Conservation (phyloP, 2,797 vertebrate species). For the Synaphobranchus kaupii region DNA sequence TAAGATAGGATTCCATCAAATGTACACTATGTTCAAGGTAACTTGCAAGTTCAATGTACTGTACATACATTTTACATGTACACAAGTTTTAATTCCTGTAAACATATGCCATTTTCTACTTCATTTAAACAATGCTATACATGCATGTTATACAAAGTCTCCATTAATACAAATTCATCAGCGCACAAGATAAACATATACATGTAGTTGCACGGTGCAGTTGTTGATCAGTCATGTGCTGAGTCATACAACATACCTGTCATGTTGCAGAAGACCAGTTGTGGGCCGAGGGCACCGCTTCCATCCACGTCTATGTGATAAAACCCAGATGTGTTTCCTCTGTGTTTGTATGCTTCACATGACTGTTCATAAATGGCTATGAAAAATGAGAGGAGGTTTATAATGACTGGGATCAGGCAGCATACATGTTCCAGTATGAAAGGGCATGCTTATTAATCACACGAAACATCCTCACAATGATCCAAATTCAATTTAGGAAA, state of each 20-base stretch:
- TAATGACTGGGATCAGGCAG: constrained; percentile 11
- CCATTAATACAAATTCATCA: background rate
- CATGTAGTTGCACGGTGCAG: background rate
- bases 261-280: constrained; percentile 92
- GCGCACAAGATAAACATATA: background rate
- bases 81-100: background rate
- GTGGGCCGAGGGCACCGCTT: constrained; percentile 85
- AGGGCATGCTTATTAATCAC: background rate
- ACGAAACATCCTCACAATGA: background rate
- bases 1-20: background rate
- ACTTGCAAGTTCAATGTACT: background rate
- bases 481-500: background rate
- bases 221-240: background rate
- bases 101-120: background rate
- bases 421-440: background rate
- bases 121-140: background rate
- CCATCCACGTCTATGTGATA: constrained; percentile 90
- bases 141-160: background rate
- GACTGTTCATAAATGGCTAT: constrained; percentile 89
- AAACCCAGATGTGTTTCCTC: constrained; percentile 86
- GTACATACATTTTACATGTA: background rate
- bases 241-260: constrained; percentile 78
- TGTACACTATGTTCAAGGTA: background rate
- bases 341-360: constrained; percentile 94
- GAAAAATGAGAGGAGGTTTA: constrained; percentile 48